Conservation (phyloP, 2,888 invertebrate species). For the Eulithis prunata region DNA sequence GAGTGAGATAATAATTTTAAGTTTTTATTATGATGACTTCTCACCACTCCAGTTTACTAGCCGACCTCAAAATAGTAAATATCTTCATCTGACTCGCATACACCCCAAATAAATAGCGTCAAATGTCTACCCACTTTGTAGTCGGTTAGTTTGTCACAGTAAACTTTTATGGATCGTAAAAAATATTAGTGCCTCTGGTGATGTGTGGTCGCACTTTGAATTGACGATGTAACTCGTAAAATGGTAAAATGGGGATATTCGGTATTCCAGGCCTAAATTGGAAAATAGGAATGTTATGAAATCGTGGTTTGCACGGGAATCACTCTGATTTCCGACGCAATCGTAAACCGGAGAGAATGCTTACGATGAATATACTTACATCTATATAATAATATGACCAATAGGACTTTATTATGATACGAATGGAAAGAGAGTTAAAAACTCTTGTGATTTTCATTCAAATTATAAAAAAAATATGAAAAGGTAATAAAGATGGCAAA, state of each 20-base stretch:
- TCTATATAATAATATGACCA: neutral
- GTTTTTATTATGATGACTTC: slow-evolving; percentile 19
- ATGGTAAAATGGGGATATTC: slow-evolving; percentile 14
- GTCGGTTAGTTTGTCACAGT: slow-evolving; percentile 37
- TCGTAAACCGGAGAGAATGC: neutral
- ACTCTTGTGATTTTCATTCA: no score
- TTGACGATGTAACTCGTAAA: slow-evolving; percentile 20
- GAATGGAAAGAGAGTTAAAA: no score
- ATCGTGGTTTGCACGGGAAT: slow-evolving; percentile 21
- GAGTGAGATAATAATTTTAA: slow-evolving; percentile 12
- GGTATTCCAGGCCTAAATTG: slow-evolving; percentile 21
- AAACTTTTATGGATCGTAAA: slow-evolving; percentile 43
- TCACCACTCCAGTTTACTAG: slow-evolving; percentile 20
- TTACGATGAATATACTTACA: neutral
- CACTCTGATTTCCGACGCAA: neutral
- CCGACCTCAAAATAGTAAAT: slow-evolving; percentile 20
- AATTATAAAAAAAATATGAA: no score
- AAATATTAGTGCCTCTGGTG: slow-evolving; percentile 23
- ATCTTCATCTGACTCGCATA: slow-evolving; percentile 23
- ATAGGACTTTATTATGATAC: no score
- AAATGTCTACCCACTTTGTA: slow-evolving; percentile 38
- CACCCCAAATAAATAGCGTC: slow-evolving; percentile 36
- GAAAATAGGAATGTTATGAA: slow-evolving; percentile 27
- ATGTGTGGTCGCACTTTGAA: slow-evolving; percentile 29
- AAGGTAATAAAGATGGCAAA: no score